phyloP scores from a whole-genome alignment of 2,888 invertebrate species.

The Eupithecia insigniata region DNA sequence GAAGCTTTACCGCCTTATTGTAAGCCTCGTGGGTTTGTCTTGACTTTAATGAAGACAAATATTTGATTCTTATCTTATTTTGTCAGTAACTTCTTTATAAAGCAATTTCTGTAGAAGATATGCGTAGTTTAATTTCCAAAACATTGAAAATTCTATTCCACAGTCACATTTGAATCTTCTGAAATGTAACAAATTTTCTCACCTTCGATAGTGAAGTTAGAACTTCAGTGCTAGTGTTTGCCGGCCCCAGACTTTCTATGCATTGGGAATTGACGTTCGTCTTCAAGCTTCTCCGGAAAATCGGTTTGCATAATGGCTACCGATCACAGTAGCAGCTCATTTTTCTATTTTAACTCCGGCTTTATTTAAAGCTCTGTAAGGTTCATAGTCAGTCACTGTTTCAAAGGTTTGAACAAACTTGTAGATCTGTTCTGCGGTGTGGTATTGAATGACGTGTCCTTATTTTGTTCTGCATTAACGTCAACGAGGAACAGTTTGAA shows the following conservation, averaged over 20 bases:
- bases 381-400: constrained; percentile 42
- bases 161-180: neutral
- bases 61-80: neutral
- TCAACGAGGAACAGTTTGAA: constrained; percentile 47
- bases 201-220: neutral
- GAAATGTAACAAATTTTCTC: neutral
- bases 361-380: constrained; percentile 48
- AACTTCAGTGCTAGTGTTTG: constrained; percentile 10
- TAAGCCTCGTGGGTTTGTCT: constrained; percentile 14
- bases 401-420: constrained; percentile 31
- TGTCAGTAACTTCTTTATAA: neutral
- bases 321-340: constrained; percentile 44
- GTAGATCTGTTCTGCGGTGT: constrained; percentile 56
- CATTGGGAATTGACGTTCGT: constrained; percentile 40
- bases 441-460: constrained; percentile 73
- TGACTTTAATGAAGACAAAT: constrained; percentile 9
- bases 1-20: constrained; percentile 16
- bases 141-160: neutral
- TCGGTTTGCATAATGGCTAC: constrained; percentile 52
- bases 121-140: neutral
- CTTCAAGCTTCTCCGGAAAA: constrained; percentile 47
- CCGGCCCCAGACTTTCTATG: constrained; percentile 19
- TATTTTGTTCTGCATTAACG: constrained; percentile 53
- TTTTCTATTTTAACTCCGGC: constrained; percentile 22
- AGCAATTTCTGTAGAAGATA: neutral